A percentile compares a stretch with the other conserved stretches of the same genome.
phyloP scores from a whole-genome alignment of 2,888 invertebrate genomes.

The Drosophila macrospina region DNA sequence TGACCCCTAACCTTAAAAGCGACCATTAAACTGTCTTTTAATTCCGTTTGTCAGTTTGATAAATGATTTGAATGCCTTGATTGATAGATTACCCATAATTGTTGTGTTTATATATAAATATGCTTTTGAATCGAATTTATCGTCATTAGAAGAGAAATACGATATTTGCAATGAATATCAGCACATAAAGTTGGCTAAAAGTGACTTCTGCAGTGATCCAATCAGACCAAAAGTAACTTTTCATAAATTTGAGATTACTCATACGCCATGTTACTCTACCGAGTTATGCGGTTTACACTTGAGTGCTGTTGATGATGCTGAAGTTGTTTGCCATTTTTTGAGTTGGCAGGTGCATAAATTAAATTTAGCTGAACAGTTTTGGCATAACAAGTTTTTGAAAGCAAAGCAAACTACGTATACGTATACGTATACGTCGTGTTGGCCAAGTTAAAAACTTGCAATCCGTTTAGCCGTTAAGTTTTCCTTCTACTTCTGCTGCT shows the following conservation, averaged over 20 bases:
- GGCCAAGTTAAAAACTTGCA: conserved; percentile 20
- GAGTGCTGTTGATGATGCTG: conserved; percentile 35
- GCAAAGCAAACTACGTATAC: conserved; percentile 12
- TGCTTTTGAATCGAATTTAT: conserved; percentile 29
- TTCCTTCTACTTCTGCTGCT: conserved; percentile 8
- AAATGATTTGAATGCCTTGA: conserved; percentile 40
- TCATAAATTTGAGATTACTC: conserved; percentile 47
- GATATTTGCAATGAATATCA: conserved; percentile 40
- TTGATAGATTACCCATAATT: conserved; percentile 46
- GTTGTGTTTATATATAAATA: conserved; percentile 14
- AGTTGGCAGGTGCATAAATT: conserved; percentile 63
- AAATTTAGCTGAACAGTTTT: conserved; percentile 56
- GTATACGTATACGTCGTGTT: conserved; percentile 45
- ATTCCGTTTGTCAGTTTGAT: conserved; percentile 22
- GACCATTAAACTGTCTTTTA: conserved; percentile 22
- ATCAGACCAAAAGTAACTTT: conserved; percentile 46
- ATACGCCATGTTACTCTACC: conserved; percentile 49
- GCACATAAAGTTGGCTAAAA: conserved; percentile 12
- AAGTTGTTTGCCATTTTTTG: conserved; percentile 46
- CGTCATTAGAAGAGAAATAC: conserved; percentile 22
- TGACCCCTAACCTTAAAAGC: background rate
- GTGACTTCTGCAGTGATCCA: conserved; percentile 34
- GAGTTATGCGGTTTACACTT: conserved; percentile 41
- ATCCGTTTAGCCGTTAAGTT: conserved; percentile 41
- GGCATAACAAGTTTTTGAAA: conserved; percentile 46